Conservation (phyloP, 2,113 vertebrate genomes). For the Columbina picui region DNA sequence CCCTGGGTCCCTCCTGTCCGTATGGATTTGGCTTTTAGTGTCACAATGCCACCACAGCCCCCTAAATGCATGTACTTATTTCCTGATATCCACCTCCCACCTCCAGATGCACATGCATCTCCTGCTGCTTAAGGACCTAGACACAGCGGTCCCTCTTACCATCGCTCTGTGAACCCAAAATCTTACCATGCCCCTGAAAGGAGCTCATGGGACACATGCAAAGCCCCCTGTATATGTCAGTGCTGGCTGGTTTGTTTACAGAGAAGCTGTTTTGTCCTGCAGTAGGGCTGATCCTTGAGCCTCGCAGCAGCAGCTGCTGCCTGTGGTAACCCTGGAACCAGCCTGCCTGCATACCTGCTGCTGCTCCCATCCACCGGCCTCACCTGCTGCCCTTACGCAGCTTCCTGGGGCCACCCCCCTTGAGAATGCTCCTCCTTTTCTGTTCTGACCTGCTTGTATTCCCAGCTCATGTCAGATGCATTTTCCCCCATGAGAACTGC, state of each 20-base stretch:
- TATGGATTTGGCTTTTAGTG: not conserved
- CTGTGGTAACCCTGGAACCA: not conserved
- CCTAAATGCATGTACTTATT: not conserved
- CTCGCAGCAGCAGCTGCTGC: accelerated
- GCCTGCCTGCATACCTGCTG: slow-evolving; percentile 26
- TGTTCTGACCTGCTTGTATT: not conserved
- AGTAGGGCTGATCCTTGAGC: not conserved
- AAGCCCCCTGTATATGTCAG: not conserved
- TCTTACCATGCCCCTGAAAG: not conserved
- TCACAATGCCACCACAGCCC: not conserved
- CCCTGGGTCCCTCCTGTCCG: not conserved
- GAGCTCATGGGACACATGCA: not conserved
- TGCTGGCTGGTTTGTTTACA: not conserved
- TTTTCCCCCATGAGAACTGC: accelerated
- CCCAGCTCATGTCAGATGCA: not conserved
- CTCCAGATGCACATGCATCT: not conserved
- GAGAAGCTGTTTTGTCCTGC: not conserved
- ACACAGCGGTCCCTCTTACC: accelerated
- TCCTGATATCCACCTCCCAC: not conserved
- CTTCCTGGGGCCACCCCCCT: not conserved
- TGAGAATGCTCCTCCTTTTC: not conserved
- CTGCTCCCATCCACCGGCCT: not conserved
- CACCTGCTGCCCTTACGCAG: accelerated
- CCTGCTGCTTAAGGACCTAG: not conserved
- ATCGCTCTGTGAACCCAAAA: not conserved